phyloP scores from a whole-genome alignment of 1,140 invertebrate species.

The Drosophila repletoides region DNA sequence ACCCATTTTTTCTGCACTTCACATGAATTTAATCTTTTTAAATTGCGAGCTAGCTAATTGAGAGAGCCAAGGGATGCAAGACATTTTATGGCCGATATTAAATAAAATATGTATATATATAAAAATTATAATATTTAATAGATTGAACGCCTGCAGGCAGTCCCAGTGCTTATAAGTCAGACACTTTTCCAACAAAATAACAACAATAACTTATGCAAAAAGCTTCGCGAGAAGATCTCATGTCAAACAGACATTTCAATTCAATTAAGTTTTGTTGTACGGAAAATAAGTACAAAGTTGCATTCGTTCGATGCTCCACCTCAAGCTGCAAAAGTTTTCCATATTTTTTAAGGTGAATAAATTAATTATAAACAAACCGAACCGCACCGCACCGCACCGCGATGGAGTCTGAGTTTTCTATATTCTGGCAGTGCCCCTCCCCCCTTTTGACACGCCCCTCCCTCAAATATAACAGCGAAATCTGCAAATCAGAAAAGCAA shows the following conservation, averaged over 20 bases:
- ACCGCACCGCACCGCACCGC: too few relatives aligned
- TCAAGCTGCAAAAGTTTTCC: conserved; percentile 31
- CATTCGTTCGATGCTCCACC: neutral
- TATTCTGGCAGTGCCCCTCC: neutral
- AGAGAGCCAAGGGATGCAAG: neutral
- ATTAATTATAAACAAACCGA: conserved; percentile 56
- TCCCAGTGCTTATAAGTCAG: neutral
- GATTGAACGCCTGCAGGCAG: neutral
- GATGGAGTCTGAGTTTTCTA: neutral
- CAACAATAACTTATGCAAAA: conserved; percentile 21
- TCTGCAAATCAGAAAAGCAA: conserved; percentile 56
- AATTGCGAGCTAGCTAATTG: conserved; percentile 4
- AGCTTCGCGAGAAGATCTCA: conserved; percentile 53
- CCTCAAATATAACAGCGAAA: too few relatives aligned
- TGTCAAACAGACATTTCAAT: conserved; percentile 75
- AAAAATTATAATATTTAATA: conserved; percentile 27
- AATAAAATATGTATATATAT: conserved; percentile 8
- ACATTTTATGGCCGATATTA: conserved; percentile 2
- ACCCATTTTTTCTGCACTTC: neutral
- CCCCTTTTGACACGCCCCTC: neutral
- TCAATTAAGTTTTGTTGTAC: conserved; percentile 65
- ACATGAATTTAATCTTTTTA: conserved; percentile 11
- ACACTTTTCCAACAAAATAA: conserved; percentile 10
- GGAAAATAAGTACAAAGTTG: too few relatives aligned
- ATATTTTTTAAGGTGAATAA: conserved; percentile 35